These are phyloP conservation scores for Leucophenga varia DNA, from an alignment of 1,140 invertebrate species.

Conservation along the genomic window DNA sequence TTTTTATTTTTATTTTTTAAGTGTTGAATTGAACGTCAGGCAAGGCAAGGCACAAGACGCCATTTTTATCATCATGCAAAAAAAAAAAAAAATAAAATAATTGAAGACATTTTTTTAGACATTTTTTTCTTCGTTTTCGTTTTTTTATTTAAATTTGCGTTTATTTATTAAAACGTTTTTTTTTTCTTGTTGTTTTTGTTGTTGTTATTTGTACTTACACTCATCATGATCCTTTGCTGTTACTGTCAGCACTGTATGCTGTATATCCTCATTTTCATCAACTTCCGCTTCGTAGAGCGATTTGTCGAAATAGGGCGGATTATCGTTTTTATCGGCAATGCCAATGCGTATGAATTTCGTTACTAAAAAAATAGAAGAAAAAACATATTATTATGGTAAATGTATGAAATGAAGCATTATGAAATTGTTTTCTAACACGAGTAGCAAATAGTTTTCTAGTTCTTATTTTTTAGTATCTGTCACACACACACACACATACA, in stretches of 20 bases:
- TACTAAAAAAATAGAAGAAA: too few relatives aligned
- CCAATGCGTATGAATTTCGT: slow-evolving; percentile 90
- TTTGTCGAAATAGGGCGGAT: slow-evolving; percentile 96
- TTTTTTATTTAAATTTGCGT: background rate
- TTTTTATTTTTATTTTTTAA: too few relatives aligned
- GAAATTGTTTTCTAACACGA: slow-evolving; percentile 78
- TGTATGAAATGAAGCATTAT: too few relatives aligned
- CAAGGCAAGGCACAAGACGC: background rate
- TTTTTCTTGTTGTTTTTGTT: background rate
- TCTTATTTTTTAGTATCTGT: slow-evolving; percentile 4
- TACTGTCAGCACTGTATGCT: slow-evolving; percentile 93
- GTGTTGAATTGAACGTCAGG: too few relatives aligned
- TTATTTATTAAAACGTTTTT: background rate
- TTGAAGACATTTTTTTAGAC: too few relatives aligned
- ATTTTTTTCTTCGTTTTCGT: too few relatives aligned
- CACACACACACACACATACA: background rate
- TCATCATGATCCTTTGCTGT: slow-evolving; percentile 98
- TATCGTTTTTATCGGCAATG: slow-evolving; percentile 96
- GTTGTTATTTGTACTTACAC: slow-evolving; percentile 73
- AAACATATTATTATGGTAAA: too few relatives aligned
- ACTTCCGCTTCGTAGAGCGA: slow-evolving; percentile 94
- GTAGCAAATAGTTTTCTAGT: slow-evolving; percentile 5
- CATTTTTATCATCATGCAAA: too few relatives aligned
- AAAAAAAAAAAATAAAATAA: too few relatives aligned
- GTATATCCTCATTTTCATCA: slow-evolving; percentile 96